Evolutionary conservation across 2,797 vertebrate species (phyloP).

Genomic region (Gadopsis marmoratus): DNA sequence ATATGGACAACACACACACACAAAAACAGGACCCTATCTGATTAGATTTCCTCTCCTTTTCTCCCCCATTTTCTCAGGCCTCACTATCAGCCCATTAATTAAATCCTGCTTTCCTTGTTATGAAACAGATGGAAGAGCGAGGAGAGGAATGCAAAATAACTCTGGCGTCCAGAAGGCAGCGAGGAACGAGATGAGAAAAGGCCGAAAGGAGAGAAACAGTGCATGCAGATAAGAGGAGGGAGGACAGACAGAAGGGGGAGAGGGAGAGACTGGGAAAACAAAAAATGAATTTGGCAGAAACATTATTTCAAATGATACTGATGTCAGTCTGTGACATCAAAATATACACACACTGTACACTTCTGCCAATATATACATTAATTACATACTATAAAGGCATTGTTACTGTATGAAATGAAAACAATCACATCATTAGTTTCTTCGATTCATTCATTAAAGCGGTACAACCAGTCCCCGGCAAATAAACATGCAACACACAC

Average conservation of each 20-base stretch:
- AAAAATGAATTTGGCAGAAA: not conserved
- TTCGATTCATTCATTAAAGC: not conserved
- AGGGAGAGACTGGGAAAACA: not conserved
- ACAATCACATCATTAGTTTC: not conserved
- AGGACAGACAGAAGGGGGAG: slow-evolving; percentile 4
- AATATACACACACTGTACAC: not conserved
- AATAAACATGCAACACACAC: not conserved
- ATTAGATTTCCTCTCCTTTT: slow-evolving; percentile 63
- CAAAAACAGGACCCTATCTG: slow-evolving; percentile 43
- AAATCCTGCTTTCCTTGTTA: slow-evolving; percentile 71
- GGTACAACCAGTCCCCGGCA: not conserved
- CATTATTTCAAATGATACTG: not conserved
- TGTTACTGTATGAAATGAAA: not conserved
- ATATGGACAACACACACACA: slow-evolving; percentile 12
- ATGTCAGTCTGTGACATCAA: not conserved
- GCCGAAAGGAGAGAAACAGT: slow-evolving; percentile 39
- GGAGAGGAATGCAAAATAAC: slow-evolving; percentile 66
- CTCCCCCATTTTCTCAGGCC: slow-evolving; percentile 50
- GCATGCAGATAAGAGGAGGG: slow-evolving; percentile 32
- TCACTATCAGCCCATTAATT: slow-evolving; percentile 74
- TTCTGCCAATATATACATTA: not conserved
- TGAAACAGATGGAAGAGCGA: slow-evolving; percentile 70
- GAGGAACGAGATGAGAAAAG: slow-evolving; percentile 50
- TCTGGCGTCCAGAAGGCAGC: slow-evolving; percentile 48
- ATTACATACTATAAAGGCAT: not conserved